Evolutionary conservation across 2,113 vertebrate species (phyloP).

Genomic region (Artemisiospiza belli): DNA sequence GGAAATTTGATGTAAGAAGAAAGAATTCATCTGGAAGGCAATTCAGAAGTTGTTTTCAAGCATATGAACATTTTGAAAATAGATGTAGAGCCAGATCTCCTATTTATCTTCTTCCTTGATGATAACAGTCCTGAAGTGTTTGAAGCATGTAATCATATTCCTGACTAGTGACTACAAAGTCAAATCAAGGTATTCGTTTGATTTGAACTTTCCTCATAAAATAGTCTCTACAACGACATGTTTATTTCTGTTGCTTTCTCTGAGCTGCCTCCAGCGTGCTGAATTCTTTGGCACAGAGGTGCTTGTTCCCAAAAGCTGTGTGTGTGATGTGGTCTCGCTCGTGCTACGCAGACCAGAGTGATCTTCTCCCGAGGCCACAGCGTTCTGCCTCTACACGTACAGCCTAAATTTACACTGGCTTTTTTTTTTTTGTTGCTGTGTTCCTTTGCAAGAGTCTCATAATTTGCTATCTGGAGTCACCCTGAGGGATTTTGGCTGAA

Average conservation of each 20-base stretch:
- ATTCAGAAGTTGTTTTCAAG: neutral
- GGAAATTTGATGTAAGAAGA: neutral
- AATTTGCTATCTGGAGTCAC: neutral
- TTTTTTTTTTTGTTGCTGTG: neutral
- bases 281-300: neutral
- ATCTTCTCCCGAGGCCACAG: neutral
- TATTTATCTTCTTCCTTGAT: neutral
- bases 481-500: neutral
- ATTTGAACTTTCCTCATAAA: neutral
- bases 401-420: neutral
- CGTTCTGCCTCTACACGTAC: neutral
- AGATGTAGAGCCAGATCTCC: neutral
- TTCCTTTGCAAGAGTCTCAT: neutral
- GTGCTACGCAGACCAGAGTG: neutral
- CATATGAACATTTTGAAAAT: neutral
- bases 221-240: neutral
- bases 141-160: neutral
- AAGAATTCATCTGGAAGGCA: neutral
- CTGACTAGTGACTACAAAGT: neutral
- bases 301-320: neutral
- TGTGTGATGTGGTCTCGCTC: neutral
- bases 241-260: neutral
- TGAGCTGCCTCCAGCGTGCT: neutral
- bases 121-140: neutral
- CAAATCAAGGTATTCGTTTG: conserved; percentile 3